A percentile compares a stretch with the other conserved stretches of the same genome.
These are phyloP conservation scores for Dolichopus griseipennis DNA, from an alignment of 2,888 invertebrate genomes.

Conservation along the genomic window DNA sequence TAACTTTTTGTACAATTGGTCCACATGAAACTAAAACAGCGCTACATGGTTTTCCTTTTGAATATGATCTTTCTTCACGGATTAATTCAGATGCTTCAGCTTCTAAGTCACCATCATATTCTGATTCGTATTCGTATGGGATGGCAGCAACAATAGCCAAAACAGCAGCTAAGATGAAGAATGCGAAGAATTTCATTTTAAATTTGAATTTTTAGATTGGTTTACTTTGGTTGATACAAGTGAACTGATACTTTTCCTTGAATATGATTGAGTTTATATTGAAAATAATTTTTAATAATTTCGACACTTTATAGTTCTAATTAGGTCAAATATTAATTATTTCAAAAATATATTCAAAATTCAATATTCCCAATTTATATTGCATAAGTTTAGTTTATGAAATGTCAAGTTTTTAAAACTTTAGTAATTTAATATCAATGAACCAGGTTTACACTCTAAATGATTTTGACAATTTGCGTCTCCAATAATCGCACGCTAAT, in stretches of 20 bases:
- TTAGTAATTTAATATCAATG: no score
- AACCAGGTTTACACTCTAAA: no score
- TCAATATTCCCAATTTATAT: no score
- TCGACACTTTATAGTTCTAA: no score
- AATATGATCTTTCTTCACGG: background rate
- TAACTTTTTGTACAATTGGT: background rate
- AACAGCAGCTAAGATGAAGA: background rate
- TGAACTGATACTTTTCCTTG: background rate
- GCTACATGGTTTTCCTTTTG: background rate
- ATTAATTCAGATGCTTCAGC: background rate
- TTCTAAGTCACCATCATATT: background rate
- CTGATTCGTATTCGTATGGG: background rate
- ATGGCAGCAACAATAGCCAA: background rate
- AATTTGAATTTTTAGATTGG: background rate
- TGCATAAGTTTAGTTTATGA: no score
- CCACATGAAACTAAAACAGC: background rate
- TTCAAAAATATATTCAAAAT: no score
- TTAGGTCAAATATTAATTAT: no score
- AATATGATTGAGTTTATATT: background rate
- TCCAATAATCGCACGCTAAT: no score
- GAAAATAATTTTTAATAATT: background rate
- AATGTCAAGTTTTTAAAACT: no score
- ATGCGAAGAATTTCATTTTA: background rate
- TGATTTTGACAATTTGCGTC: no score
- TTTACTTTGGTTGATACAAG: conserved; percentile 1